phyloP scores from a whole-genome alignment of 2,888 invertebrate species.

The Hirtodrosophila duncani region DNA sequence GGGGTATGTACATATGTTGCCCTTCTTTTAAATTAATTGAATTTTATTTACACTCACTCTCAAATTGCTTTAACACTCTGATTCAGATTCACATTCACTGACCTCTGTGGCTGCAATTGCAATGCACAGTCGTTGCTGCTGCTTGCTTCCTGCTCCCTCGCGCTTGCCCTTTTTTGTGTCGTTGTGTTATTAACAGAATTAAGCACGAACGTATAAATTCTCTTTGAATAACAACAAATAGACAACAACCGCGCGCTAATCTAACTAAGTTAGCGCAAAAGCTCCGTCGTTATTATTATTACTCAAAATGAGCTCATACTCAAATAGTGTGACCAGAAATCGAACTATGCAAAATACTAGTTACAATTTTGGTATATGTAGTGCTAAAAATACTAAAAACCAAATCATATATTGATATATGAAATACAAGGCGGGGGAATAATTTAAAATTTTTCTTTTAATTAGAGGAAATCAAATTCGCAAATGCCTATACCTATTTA shows the following conservation, averaged over 20 bases:
- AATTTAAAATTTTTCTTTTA: too few relatives aligned
- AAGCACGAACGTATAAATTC: conserved; percentile 46
- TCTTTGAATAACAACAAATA: conserved; percentile 46
- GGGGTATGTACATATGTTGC: conserved; percentile 30
- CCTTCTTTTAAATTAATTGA: conserved; percentile 48
- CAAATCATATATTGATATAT: too few relatives aligned
- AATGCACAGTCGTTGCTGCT: conserved; percentile 21
- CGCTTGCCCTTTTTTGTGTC: conserved; percentile 11
- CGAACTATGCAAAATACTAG: too few relatives aligned
- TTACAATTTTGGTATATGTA: too few relatives aligned
- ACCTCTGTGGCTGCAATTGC: conserved; percentile 14
- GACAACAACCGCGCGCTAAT: conserved; percentile 30
- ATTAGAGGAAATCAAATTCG: too few relatives aligned
- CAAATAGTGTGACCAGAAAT: too few relatives aligned
- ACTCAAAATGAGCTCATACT: too few relatives aligned
- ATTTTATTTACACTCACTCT: conserved; percentile 58
- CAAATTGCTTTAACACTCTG: conserved; percentile 3
- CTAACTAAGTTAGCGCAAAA: conserved; percentile 16
- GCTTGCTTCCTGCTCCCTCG: conserved; percentile 26
- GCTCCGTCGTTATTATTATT: too few relatives aligned
- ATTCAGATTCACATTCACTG: conserved; percentile 14
- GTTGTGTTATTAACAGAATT: conserved; percentile 56
- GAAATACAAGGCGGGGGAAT: too few relatives aligned
- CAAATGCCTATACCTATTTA: background rate
- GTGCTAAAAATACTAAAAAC: too few relatives aligned